Conservation (phyloP, 2,113 vertebrate genomes). For the Cebus imitator region DNA sequence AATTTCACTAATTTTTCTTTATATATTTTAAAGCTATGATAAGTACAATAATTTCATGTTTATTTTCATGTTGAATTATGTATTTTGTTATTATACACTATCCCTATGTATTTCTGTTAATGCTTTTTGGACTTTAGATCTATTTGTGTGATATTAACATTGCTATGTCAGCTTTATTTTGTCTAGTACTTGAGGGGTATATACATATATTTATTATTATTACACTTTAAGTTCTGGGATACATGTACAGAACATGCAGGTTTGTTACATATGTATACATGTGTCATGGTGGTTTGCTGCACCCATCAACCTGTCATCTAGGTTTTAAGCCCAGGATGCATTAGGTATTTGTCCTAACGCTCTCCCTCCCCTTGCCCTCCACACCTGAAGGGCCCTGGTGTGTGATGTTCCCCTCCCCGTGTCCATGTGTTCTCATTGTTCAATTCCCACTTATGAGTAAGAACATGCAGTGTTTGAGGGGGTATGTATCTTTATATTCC, state of each 20-base stretch:
- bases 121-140: not conserved
- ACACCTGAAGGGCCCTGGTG: no score
- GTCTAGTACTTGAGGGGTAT: not conserved
- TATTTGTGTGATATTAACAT: not conserved
- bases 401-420: no score
- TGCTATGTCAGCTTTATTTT: not conserved
- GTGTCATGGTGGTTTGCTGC: no score
- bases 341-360: no score
- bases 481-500: not conserved
- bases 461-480: not conserved
- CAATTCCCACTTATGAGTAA: no score
- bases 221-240: not conserved
- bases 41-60: not conserved
- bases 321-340: no score
- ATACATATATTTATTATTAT: not conserved
- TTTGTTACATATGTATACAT: no score
- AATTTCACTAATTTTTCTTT: slow-evolving; percentile 16
- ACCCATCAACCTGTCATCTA: no score
- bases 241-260: no score
- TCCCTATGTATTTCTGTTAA: not conserved
- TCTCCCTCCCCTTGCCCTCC: no score
- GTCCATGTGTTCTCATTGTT: no score
- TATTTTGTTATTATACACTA: not conserved
- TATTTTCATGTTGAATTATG: not conserved
- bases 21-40: not conserved